These are phyloP conservation scores for Ceriagrion tenellum DNA, from an alignment of 2,888 invertebrate species.

Conservation along the genomic window DNA sequence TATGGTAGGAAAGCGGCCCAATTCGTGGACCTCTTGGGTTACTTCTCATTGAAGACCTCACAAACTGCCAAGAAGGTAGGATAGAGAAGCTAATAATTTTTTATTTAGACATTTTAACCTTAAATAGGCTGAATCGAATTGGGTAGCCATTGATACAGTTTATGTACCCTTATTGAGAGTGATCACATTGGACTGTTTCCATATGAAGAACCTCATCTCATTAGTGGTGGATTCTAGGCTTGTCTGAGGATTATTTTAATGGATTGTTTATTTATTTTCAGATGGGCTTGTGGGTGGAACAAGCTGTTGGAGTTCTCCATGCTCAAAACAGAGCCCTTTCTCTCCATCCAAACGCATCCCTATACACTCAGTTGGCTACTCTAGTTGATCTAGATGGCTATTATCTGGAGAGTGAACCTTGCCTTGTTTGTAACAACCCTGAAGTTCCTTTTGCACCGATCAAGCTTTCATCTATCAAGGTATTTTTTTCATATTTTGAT, in stretches of 20 bases:
- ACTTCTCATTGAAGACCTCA: slow-evolving; percentile 93
- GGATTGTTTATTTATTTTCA: slow-evolving; percentile 76
- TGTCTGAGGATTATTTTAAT: neutral
- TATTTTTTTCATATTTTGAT: slow-evolving; percentile 74
- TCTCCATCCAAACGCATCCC: slow-evolving; percentile 95
- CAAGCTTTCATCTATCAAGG: slow-evolving; percentile 95
- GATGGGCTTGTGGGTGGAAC: slow-evolving; percentile 88
- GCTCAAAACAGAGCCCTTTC: slow-evolving; percentile 94
- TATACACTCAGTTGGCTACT: slow-evolving; percentile 95
- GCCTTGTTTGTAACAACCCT: slow-evolving; percentile 98
- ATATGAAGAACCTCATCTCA: too few species aligned
- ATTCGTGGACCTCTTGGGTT: slow-evolving; percentile 97
- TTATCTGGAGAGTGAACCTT: slow-evolving; percentile 97
- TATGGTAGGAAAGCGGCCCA: slow-evolving; percentile 97
- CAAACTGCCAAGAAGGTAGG: slow-evolving; percentile 83
- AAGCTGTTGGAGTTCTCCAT: slow-evolving; percentile 90
- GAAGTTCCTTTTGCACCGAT: slow-evolving; percentile 95
- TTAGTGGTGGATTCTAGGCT: too few species aligned
- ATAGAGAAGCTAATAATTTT: too few species aligned
- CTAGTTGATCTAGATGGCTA: slow-evolving; percentile 97
- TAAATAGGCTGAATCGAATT: too few species aligned
- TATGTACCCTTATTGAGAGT: too few species aligned
- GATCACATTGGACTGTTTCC: too few species aligned
- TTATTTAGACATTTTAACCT: too few species aligned
- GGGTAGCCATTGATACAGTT: too few species aligned